Conservation (phyloP, 2,113 vertebrate species). For the zebrafish (Danio rerio) region GRCz12tu NC_133192.1:22408001-22408500, state of each 20-base stretch:
- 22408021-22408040: slow-evolving; percentile 2
- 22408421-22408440: too few relatives aligned
- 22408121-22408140: slow-evolving; percentile 70
- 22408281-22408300: not conserved
- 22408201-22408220: slow-evolving; percentile 74
- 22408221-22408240: slow-evolving; percentile 77
- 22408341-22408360: too few relatives aligned
- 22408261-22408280: slow-evolving; percentile 31
- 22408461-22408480: too few relatives aligned
- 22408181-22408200: slow-evolving; percentile 70
- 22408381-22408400: too few relatives aligned
- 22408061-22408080: slow-evolving; percentile 63
- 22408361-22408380: too few relatives aligned
- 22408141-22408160: slow-evolving; percentile 62
- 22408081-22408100: slow-evolving; percentile 37
- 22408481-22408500: too few relatives aligned
- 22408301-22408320: not conserved
- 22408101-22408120: slow-evolving; percentile 63
- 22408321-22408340: too few relatives aligned
- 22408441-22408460: too few relatives aligned
- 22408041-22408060: slow-evolving; percentile 59
- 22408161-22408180: slow-evolving; percentile 70
- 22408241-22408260: slow-evolving; percentile 69
- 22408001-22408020: not conserved
- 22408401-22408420: too few relatives aligned